These are phyloP conservation scores for Archips xylosteana DNA, from an alignment of 2,888 invertebrate species.

Conservation along the genomic window DNA sequence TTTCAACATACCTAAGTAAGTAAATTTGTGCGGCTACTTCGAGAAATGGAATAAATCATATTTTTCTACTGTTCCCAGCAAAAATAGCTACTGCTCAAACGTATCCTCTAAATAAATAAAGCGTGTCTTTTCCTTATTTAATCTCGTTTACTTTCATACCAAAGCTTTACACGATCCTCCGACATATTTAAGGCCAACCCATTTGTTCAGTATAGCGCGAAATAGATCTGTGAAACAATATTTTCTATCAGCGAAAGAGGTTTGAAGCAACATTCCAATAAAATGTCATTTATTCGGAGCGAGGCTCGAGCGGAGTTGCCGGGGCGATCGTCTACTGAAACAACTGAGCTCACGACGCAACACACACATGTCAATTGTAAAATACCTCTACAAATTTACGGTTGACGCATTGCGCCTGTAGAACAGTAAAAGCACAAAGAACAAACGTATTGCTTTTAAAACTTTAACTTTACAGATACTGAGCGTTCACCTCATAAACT, in stretches of 20 bases:
- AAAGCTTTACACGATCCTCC: slow-evolving; percentile 39
- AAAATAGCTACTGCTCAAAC: slow-evolving; percentile 3
- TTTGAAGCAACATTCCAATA: slow-evolving; percentile 57
- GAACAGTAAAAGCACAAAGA: slow-evolving; percentile 33
- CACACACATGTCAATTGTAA: slow-evolving; percentile 41
- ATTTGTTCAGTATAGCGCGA: slow-evolving; percentile 50
- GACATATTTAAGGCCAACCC: slow-evolving; percentile 41
- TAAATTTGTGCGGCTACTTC: neutral
- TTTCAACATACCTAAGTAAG: neutral
- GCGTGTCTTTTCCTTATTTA: slow-evolving; percentile 18
- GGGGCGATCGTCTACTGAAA: slow-evolving; percentile 29
- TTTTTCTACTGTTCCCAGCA: slow-evolving; percentile 4
- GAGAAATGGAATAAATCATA: neutral
- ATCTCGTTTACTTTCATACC: slow-evolving; percentile 35
- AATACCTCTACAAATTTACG: slow-evolving; percentile 38
- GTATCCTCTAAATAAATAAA: slow-evolving; percentile 12
- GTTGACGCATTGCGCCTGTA: slow-evolving; percentile 40
- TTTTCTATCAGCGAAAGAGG: slow-evolving; percentile 54
- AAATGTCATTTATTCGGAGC: slow-evolving; percentile 55
- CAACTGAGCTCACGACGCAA: slow-evolving; percentile 21
- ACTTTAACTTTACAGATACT: slow-evolving; percentile 23
- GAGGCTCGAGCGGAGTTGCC: slow-evolving; percentile 39
- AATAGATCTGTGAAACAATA: slow-evolving; percentile 51
- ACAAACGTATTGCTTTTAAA: slow-evolving; percentile 30
- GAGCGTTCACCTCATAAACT: slow-evolving; percentile 24